Conservation (phyloP, 2,888 invertebrate genomes). For the Aquatica leii region DNA sequence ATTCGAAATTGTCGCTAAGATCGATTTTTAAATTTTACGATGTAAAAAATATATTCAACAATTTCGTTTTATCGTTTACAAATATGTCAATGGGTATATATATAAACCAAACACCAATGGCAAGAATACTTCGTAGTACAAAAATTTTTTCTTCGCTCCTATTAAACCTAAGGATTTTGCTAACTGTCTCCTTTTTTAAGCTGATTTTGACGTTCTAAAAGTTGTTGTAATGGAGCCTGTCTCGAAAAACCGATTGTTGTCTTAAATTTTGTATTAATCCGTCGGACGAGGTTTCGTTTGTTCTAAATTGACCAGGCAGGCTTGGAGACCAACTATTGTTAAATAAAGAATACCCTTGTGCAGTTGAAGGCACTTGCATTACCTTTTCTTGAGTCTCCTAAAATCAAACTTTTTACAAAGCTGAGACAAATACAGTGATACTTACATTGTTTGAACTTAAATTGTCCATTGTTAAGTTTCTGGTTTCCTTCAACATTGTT, state of each 20-base stretch:
- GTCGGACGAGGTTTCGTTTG: conserved; percentile 41
- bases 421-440: neutral
- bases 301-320: conserved; percentile 52
- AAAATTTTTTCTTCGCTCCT: neutral
- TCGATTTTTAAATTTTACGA: neutral
- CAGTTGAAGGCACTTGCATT: conserved; percentile 34
- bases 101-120: neutral
- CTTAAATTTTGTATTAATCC: conserved; percentile 39
- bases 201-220: conserved; percentile 82
- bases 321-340: conserved; percentile 60
- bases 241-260: conserved; percentile 77
- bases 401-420: conserved; percentile 7
- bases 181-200: conserved; percentile 56
- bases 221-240: conserved; percentile 78
- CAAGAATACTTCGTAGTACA: neutral
- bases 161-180: conserved; percentile 16
- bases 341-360: conserved; percentile 58
- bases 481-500: conserved; percentile 58
- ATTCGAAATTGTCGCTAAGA: neutral
- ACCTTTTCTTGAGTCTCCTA: conserved; percentile 31
- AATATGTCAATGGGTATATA: neutral
- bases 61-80: neutral
- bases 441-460: conserved; percentile 22
- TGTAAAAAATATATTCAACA: conserved; percentile 5
- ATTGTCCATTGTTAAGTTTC: conserved; percentile 39